Evolutionary conservation across 2,113 vertebrate species (phyloP), one percentile per base, ranked within the genome.

Genomic region (Fulmarus glacialis): DNA sequence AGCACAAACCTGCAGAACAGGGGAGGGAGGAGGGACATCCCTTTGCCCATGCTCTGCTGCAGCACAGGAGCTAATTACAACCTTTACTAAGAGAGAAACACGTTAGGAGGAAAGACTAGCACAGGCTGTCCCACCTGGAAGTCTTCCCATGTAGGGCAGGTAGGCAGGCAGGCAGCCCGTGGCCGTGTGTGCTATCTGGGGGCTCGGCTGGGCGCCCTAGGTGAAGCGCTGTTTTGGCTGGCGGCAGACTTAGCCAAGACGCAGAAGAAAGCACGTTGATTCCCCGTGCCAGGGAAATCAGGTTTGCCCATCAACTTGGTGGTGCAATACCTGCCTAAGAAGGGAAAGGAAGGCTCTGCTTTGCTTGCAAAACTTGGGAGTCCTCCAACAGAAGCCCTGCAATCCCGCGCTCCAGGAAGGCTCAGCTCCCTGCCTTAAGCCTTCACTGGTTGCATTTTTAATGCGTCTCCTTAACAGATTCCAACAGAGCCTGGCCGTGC

Each of bases 141-240:
- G 40, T 9, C 56, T 27, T 32, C 50, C 18, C 73, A 29, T 2
- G 4, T 11, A 17, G 22, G 72, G 67, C 47, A 82, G 58, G 52
- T 6, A 26, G 72, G 67, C 47, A 82, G 58, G 52, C 5, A 29
- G 66, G 60, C 36, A 58, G 62, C 32, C 72, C 23, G 4, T 2
- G 2, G 52, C 55, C 8, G 1, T 8, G 24, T 4, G 55, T 34
- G 83, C 67, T 63, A 1, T 20, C 0, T 40, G 72, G 22, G 43
- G 70, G 50, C 81, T 58, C 19, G 1, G 75, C 19, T 56, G 42
- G 48, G 40, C 1, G 2, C 47, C 32, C 26, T 5, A n/a, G 63
- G 42, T 43, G 36, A 48, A 47, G 36, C 2, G 11, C 55, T 58
- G 43, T 16, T 70, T 38, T 38, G 34, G 38, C 43, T 71, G 40